Conservation (phyloP, 2,888 invertebrate species). For the Cabera pusaria region DNA sequence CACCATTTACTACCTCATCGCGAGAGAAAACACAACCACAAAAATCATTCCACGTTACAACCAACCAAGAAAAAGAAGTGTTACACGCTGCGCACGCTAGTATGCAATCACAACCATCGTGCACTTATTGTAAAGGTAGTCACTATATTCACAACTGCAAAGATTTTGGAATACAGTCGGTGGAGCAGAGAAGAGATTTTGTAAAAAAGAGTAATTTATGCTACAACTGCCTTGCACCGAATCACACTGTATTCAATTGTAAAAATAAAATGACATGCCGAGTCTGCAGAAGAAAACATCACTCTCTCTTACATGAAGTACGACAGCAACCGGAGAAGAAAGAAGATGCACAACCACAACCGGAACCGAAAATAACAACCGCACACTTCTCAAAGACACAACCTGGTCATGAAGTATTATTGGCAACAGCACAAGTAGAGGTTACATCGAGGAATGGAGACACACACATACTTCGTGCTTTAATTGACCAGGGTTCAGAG, state of each 20-base stretch:
- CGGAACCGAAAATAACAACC: too few species aligned
- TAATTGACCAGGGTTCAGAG: conserved; percentile 36
- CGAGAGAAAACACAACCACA: too few species aligned
- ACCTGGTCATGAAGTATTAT: conserved; percentile 27
- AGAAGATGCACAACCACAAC: not conserved
- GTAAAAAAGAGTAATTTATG: conserved; percentile 5
- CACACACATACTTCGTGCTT: conserved; percentile 27
- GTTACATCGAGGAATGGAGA: conserved; percentile 22
- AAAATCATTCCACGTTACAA: too few species aligned
- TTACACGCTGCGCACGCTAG: too few species aligned
- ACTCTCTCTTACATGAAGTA: conserved; percentile 6
- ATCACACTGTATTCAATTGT: conserved; percentile 2
- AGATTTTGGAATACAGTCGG: conserved; percentile 11
- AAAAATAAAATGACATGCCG: conserved; percentile 5
- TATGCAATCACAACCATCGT: not conserved
- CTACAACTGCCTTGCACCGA: conserved; percentile 7
- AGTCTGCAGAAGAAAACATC: conserved; percentile 6
- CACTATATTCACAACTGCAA: conserved; percentile 17
- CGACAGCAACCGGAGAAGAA: not conserved
- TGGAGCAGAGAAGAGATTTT: conserved; percentile 3
- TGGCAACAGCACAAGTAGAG: conserved; percentile 21
- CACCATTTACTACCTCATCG: too few species aligned
- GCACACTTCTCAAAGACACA: conserved; percentile 19
- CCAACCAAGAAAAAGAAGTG: too few species aligned
- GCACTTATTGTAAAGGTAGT: conserved; percentile 8